These are phyloP conservation scores for Polypterus senegalus DNA, from an alignment of 2,113 vertebrate genomes.

Conservation along the genomic window DNA sequence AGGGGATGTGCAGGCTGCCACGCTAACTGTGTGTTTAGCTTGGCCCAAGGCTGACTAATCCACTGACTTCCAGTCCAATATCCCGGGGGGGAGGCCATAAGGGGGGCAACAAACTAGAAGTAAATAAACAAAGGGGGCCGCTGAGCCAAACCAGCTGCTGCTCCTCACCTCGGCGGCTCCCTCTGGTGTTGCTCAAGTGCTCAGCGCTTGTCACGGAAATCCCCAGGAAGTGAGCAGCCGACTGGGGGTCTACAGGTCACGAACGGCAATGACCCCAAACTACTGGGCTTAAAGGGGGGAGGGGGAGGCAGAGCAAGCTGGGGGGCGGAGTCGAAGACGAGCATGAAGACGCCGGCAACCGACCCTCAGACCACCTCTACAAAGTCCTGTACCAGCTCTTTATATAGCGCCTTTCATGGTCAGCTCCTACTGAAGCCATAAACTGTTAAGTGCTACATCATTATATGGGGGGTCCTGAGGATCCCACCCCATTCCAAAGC, in stretches of 20 bases:
- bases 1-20: constrained; percentile 14
- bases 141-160: constrained; percentile 41
- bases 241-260: constrained; percentile 51
- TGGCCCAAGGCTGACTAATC: constrained; percentile 15
- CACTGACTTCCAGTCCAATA: constrained; percentile 6
- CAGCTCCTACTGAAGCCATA: no score
- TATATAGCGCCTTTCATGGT: no score
- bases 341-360: constrained; percentile 23
- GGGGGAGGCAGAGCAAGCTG: no score
- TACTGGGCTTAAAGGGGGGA: constrained; percentile 35
- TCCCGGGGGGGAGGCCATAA: not conserved
- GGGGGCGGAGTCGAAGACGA: not conserved
- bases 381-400: no score
- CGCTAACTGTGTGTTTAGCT: not conserved
- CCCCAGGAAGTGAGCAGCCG: constrained; percentile 53
- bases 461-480: no score
- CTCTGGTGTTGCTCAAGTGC: constrained; percentile 25
- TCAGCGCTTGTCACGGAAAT: constrained; percentile 57
- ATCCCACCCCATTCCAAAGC: no score
- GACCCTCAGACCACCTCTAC: constrained; percentile 24
- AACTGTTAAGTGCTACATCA: no score
- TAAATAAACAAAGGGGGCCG: constrained; percentile 6
- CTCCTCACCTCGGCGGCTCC: constrained; percentile 29
- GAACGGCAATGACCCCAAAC: constrained; percentile 29
- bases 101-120: no score